Conservation (phyloP, 2,797 vertebrate genomes). For the Gymnothorax javanicus region DNA sequence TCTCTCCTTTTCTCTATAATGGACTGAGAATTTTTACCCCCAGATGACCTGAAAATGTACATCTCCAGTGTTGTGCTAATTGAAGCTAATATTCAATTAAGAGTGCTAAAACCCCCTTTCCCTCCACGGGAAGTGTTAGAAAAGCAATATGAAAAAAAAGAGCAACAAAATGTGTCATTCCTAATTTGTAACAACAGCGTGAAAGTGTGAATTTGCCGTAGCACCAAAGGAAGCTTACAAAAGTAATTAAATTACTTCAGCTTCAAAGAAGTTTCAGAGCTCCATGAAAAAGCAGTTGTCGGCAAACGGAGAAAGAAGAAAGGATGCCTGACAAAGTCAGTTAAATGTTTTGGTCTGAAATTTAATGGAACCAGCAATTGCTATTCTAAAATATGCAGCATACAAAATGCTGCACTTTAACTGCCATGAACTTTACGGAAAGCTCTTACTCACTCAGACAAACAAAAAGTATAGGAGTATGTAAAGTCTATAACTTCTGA, state of each 20-base stretch:
- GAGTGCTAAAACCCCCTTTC: constrained; percentile 60
- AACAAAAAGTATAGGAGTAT: constrained; percentile 19
- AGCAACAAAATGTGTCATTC: constrained; percentile 32
- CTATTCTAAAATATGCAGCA: constrained; percentile 26
- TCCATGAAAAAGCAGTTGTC: constrained; percentile 30
- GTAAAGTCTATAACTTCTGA: constrained; percentile 27
- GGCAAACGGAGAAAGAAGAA: constrained; percentile 17
- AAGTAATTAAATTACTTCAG: constrained; percentile 35
- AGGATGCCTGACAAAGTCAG: constrained; percentile 26
- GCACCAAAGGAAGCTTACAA: constrained; percentile 16
- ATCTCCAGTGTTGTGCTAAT: constrained; percentile 69
- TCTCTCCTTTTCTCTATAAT: constrained; percentile 67
- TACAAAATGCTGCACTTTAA: constrained; percentile 47
- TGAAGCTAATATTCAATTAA: constrained; percentile 78
- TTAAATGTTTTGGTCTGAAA: constrained; percentile 34
- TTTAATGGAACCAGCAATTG: constrained; percentile 37
- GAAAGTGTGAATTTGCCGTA: constrained; percentile 30
- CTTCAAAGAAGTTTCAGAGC: constrained; percentile 39
- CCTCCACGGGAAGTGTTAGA: constrained; percentile 38
- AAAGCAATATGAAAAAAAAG: constrained; percentile 39
- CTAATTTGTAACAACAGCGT: constrained; percentile 19
- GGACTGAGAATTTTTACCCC: constrained; percentile 60
- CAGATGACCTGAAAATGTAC: constrained; percentile 72
- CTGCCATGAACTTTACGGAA: constrained; percentile 55
- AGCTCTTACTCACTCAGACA: constrained; percentile 34